A percentile compares a stretch with the other conserved stretches of the same genome.
Conservation (phyloP, 1,140 invertebrate genomes). For the Tigriopus japonicus region DNA sequence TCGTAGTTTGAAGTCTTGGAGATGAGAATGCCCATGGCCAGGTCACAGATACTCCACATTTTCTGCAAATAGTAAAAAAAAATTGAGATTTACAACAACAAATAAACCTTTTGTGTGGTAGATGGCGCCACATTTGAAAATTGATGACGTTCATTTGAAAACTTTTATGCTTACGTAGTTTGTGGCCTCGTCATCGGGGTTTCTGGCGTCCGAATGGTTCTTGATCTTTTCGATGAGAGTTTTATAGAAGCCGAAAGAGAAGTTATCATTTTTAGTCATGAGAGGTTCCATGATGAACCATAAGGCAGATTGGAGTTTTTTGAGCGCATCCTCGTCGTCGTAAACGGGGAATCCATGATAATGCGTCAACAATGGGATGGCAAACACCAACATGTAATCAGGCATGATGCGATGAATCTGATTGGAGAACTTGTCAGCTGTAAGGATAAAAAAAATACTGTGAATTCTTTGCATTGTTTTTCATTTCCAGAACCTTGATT, state of each 20-base stretch:
- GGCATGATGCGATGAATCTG: constrained; percentile 71
- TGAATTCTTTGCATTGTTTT: too few relatives aligned
- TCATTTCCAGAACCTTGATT: too few relatives aligned
- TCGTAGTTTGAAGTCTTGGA: constrained; percentile 69
- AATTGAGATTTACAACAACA: not conserved
- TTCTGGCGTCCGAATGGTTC: constrained; percentile 70
- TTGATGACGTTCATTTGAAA: too few relatives aligned
- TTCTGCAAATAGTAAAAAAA: constrained; percentile 41
- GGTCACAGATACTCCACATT: constrained; percentile 86
- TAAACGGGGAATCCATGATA: constrained; percentile 59
- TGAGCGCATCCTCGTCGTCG: constrained; percentile 25
- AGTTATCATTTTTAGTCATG: constrained; percentile 76
- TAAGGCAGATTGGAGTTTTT: constrained; percentile 54
- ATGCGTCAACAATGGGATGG: constrained; percentile 77
- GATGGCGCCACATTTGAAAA: too few relatives aligned
- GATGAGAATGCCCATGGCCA: constrained; percentile 70
- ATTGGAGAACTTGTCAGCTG: constrained; percentile 41
- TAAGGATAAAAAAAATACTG: too few relatives aligned
- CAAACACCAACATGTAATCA: constrained; percentile 89
- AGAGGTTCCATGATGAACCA: constrained; percentile 86
- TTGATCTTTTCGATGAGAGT: constrained; percentile 78
- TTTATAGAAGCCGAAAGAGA: constrained; percentile 90
- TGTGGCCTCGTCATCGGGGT: constrained; percentile 51
- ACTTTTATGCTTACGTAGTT: constrained; percentile 42
- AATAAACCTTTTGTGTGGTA: not conserved